Conservation (phyloP, 2,888 invertebrate species). For the Selenia dentaria region DNA sequence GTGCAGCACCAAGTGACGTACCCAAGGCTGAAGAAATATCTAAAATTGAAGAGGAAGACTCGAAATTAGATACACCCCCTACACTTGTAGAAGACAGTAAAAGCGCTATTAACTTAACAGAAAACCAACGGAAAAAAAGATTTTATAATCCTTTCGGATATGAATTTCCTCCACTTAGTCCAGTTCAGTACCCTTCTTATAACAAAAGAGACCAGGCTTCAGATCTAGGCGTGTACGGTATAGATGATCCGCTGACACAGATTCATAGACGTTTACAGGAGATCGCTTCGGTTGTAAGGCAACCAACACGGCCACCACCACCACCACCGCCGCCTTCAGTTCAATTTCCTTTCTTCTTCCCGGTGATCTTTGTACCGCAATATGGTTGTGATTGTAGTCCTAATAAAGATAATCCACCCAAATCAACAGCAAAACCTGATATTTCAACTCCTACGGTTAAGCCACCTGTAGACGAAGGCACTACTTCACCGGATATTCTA, state of each 20-base stretch:
- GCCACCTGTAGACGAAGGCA: constrained; percentile 20
- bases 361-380: constrained; percentile 55
- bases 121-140: constrained; percentile 55
- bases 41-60: constrained; percentile 35
- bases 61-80: constrained; percentile 39
- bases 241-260: constrained; percentile 48
- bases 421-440: constrained; percentile 14
- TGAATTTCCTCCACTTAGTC: constrained; percentile 47
- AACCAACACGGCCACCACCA: constrained; percentile 42
- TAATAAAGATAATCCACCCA: constrained; percentile 13
- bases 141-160: constrained; percentile 52
- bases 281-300: constrained; percentile 45
- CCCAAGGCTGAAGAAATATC: constrained; percentile 43
- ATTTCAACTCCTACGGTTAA: constrained; percentile 19
- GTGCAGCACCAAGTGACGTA: constrained; percentile 55
- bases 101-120: constrained; percentile 32
- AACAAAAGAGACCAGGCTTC: constrained; percentile 44
- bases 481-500: constrained; percentile 38
- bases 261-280: constrained; percentile 55
- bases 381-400: constrained; percentile 50
- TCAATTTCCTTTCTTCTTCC: constrained; percentile 52
- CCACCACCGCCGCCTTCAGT: constrained; percentile 38
- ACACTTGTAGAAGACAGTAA: constrained; percentile 31
- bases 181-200: constrained; percentile 39
- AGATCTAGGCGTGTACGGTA: constrained; percentile 40